A percentile compares a stretch with the other conserved stretches of the same genome.
These are phyloP conservation scores for Drosophila meridionalis DNA, from an alignment of 2,888 invertebrate species.

Conservation along the genomic window DNA sequence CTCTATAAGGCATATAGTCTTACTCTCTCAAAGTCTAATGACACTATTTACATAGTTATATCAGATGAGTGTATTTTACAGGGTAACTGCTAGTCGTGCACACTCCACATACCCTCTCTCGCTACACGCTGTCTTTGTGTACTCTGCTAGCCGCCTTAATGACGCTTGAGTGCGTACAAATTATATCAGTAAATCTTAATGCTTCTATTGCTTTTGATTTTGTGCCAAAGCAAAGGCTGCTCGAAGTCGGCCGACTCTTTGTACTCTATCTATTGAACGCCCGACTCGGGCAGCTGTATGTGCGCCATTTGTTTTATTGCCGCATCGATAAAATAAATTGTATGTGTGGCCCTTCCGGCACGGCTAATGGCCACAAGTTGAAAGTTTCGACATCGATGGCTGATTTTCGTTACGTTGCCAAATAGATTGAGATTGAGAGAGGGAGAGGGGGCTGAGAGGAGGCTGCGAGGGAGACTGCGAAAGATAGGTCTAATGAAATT, in stretches of 20 bases:
- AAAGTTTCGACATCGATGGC: slow-evolving; percentile 35
- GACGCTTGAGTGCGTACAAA: slow-evolving; percentile 74
- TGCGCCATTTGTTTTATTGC: slow-evolving; percentile 39
- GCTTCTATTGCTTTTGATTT: slow-evolving; percentile 74
- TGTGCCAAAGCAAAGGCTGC: slow-evolving; percentile 40
- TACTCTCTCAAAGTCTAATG: background rate
- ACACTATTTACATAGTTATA: background rate
- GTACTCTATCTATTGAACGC: slow-evolving; percentile 18
- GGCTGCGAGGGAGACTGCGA: background rate
- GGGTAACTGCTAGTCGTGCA: background rate
- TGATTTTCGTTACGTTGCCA: slow-evolving; percentile 24
- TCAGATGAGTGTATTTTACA: background rate
- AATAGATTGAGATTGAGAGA: slow-evolving; percentile 15
- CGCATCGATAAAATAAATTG: slow-evolving; percentile 68
- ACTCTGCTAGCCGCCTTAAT: slow-evolving; percentile 40
- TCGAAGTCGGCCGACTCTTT: slow-evolving; percentile 9
- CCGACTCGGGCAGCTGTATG: slow-evolving; percentile 10
- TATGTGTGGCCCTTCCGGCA: slow-evolving; percentile 13
- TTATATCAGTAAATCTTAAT: slow-evolving; percentile 72
- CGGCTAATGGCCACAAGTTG: slow-evolving; percentile 25
- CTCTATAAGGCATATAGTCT: background rate
- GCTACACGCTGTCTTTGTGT: slow-evolving; percentile 14
- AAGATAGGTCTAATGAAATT: slow-evolving; percentile 56
- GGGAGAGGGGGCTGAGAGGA: background rate
- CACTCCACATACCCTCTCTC: background rate